Conservation (phyloP, 2,797 vertebrate genomes). For the Premnoplex brunnescens region DNA sequence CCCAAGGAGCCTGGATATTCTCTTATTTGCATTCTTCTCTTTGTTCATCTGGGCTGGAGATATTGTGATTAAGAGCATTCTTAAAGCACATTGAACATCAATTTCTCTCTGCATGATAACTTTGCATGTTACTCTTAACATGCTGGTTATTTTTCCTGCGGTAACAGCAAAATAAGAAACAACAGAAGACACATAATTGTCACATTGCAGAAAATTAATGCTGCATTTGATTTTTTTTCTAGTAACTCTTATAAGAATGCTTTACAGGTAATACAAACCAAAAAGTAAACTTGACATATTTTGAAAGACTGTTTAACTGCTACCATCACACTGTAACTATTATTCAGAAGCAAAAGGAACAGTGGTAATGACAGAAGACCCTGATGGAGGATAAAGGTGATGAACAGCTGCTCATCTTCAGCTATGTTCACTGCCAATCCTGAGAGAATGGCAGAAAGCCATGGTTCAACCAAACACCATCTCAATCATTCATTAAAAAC, state of each 20-base stretch:
- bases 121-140: background rate
- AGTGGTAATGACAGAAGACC: background rate
- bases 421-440: accelerated
- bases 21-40: background rate
- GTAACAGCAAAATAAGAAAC: background rate
- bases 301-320: background rate
- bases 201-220: background rate
- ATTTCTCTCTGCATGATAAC: background rate
- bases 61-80: background rate
- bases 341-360: background rate
- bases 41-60: background rate
- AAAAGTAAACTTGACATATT: background rate
- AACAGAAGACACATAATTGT: background rate
- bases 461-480: background rate
- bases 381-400: background rate
- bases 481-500: background rate
- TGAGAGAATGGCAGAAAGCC: background rate
- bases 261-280: background rate
- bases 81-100: background rate
- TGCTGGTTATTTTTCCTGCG: background rate
- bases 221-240: background rate
- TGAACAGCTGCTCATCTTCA: background rate
- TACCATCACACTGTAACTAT: background rate
- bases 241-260: background rate
- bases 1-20: background rate